Evolutionary conservation across 1,140 invertebrate species (phyloP), one percentile per base, ranked within the genome.

Genomic region (Pectinophora gossypiella): DNA sequence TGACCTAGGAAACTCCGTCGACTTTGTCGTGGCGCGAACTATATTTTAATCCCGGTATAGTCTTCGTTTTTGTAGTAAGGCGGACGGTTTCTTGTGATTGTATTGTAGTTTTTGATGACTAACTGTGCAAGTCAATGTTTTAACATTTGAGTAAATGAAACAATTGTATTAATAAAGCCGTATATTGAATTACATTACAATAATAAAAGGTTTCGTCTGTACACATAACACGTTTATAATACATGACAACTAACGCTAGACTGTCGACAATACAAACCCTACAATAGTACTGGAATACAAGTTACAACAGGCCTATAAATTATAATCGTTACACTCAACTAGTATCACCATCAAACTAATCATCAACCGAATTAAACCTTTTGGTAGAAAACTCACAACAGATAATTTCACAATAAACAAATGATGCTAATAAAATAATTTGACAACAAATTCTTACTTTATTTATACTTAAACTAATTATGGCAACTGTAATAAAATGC

Each of bases 191-290:
- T 63, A 64, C 38, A 15, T 19, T 16, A 20, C 68, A 64, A 71
- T 64, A 76, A 76, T 74, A 76, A 82, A 74, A 72, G 61, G 66
- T 71, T 63, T 76, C 65, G 62, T 68, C 70, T 75, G 71, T 77
- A 74, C 74, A 81, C 68, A 71, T 76, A 82, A 83, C 74, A 76
- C 69, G 56, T 65, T 72, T 69, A 74, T 73, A 69, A 64, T 71
- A 79, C 67, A 81, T 53, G 61, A 67, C 59, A 64, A 64, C 66
- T 76, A 79, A 59, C 45, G 58, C 71, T 64, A 67, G 23, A 62
- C 22, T 60, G 49, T n/a, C 27, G 27, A 32, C n/a, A n/a, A n/a
- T n/a, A n/a, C n/a, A n/a, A n/a, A 12, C 27, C 27, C 27, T 32
- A 40, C n/a, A 40, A 68, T 68, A 5, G 12, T 72, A 75, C 68